These are phyloP conservation scores for Morone saxatilis DNA, from an alignment of 2,113 vertebrate genomes.

Conservation along the genomic window DNA sequence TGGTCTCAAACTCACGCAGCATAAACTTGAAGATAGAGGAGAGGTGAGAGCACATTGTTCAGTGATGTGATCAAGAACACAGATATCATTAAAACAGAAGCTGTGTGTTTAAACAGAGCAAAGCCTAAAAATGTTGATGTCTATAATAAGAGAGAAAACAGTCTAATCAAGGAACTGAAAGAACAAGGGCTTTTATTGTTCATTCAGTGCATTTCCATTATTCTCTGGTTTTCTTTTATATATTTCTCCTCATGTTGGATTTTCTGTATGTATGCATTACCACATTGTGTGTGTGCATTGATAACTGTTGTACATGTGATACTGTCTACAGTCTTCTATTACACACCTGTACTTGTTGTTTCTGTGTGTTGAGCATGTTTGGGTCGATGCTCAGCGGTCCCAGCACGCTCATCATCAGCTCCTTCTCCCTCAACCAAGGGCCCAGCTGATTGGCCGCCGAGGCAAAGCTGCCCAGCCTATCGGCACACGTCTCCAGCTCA, in stretches of 20 bases:
- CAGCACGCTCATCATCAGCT: slow-evolving; percentile 98
- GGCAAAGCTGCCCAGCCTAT: slow-evolving; percentile 92
- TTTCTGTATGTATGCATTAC: not conserved
- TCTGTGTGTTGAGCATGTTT: slow-evolving; percentile 97
- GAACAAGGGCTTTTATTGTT: not conserved
- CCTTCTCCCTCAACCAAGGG: slow-evolving; percentile 97
- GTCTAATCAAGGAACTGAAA: not conserved
- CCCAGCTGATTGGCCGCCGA: slow-evolving; percentile 91
- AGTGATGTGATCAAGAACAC: not conserved
- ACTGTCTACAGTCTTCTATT: not conserved
- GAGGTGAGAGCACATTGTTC: not conserved
- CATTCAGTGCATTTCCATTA: not conserved
- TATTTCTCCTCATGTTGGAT: not conserved
- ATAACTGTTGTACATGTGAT: not conserved
- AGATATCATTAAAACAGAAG: not conserved
- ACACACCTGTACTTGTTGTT: slow-evolving; percentile 96
- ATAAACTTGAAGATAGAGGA: slow-evolving; percentile 88
- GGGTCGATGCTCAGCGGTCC: slow-evolving; percentile 98
- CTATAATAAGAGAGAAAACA: not conserved
- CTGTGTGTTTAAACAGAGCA: not conserved
- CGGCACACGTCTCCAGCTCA: slow-evolving; percentile 93
- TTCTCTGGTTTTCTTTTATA: not conserved
- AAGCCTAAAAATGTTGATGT: not conserved
- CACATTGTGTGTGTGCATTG: not conserved
- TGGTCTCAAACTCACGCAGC: slow-evolving; percentile 97